phyloP scores from a whole-genome alignment of 2,113 vertebrate species.

The Solea senegalensis region DNA sequence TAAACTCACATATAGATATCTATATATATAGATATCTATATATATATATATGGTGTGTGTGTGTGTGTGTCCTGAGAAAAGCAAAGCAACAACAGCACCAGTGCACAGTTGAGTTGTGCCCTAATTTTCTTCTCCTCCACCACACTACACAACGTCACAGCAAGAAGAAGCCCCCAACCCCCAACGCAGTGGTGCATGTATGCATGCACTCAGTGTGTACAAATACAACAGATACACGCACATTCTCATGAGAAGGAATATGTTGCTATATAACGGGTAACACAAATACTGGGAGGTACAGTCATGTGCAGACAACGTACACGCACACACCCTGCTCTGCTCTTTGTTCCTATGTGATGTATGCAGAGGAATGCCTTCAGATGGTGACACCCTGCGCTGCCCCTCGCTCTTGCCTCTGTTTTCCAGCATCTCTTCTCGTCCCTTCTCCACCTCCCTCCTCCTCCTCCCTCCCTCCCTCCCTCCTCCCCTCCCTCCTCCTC shows the following conservation, averaged over 20 bases:
- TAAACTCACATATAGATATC: slow-evolving; percentile 4
- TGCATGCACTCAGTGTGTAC: background rate
- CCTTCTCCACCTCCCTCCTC: background rate
- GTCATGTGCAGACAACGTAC: background rate
- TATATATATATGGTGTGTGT: slow-evolving; percentile 17
- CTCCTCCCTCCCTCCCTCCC: background rate
- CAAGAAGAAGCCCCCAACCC: slow-evolving; percentile 65
- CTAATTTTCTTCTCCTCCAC: slow-evolving; percentile 65
- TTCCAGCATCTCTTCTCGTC: background rate
- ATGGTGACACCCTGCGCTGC: slow-evolving; percentile 16
- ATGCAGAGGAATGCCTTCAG: slow-evolving; percentile 52
- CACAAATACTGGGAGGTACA: slow-evolving; percentile 3
- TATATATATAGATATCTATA: slow-evolving; percentile 2
- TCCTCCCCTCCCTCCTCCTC: background rate
- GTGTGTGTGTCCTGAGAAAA: slow-evolving; percentile 32
- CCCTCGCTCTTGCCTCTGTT: background rate
- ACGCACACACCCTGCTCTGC: background rate
- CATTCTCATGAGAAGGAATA: background rate
- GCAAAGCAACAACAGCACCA: slow-evolving; percentile 55
- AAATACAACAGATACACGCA: background rate
- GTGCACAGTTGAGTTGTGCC: slow-evolving; percentile 53
- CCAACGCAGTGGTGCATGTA: slow-evolving; percentile 42
- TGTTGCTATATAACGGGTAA: slow-evolving; percentile 3
- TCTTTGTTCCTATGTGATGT: slow-evolving; percentile 31
- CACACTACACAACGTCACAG: slow-evolving; percentile 38